A percentile compares a stretch with the other conserved stretches of the same genome.
Conservation (phyloP, 1,140 invertebrate genomes). For the Drosophila ercepeae region DNA sequence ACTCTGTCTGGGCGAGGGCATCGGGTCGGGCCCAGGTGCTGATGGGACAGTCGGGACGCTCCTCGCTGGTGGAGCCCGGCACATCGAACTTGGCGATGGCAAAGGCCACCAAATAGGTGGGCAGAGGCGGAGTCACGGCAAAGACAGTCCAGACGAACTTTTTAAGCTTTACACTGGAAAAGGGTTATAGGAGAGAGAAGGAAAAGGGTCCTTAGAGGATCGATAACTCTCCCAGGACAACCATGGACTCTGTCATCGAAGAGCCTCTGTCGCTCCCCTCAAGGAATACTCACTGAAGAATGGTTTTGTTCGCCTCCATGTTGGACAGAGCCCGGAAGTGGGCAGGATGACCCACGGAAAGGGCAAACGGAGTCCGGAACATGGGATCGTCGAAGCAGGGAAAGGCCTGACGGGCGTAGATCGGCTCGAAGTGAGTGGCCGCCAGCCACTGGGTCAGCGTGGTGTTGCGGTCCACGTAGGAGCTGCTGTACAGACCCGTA, state of each 20-base stretch:
- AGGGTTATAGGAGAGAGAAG: background rate
- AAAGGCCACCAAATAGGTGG: slow-evolving; percentile 13
- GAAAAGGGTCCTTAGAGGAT: too few species aligned
- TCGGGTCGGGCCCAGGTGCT: slow-evolving; percentile 11
- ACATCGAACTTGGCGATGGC: background rate
- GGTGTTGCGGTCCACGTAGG: slow-evolving; percentile 11
- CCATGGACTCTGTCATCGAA: too few species aligned
- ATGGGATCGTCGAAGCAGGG: slow-evolving; percentile 15
- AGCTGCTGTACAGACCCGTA: slow-evolving; percentile 2
- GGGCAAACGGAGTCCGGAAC: slow-evolving; percentile 4
- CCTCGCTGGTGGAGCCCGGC: background rate
- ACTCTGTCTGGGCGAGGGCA: background rate
- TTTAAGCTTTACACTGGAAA: background rate
- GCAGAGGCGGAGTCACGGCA: background rate
- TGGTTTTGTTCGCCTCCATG: background rate
- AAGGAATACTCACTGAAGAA: slow-evolving; percentile 14
- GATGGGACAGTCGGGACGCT: background rate
- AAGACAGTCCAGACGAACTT: slow-evolving; percentile 10
- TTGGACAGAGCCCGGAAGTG: slow-evolving; percentile 8
- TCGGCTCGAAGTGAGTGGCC: slow-evolving; percentile 10
- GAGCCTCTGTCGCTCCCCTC: too few species aligned
- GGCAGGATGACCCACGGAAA: slow-evolving; percentile 5
- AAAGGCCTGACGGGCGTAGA: background rate
- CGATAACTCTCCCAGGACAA: too few species aligned
- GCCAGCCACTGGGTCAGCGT: slow-evolving; percentile 8